phyloP scores from a whole-genome alignment of 2,113 vertebrate species.

The Calypte anna region DNA sequence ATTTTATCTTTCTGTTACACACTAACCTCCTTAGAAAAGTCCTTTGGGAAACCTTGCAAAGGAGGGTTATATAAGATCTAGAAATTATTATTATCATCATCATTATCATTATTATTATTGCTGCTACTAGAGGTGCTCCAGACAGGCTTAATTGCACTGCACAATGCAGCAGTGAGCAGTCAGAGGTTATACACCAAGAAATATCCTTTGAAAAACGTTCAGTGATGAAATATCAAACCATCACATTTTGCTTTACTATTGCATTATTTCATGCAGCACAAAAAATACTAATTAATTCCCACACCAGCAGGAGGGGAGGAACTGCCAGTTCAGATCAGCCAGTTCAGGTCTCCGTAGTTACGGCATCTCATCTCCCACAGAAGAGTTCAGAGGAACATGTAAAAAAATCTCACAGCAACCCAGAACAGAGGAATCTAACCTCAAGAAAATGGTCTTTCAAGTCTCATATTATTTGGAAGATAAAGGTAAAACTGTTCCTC shows the following conservation, averaged over 20 bases:
- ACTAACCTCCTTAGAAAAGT: not conserved
- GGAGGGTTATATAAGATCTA: not conserved
- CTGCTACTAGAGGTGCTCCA: not conserved
- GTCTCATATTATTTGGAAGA: not conserved
- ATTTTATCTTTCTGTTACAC: not conserved
- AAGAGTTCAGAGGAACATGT: not conserved
- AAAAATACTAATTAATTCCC: slow-evolving; percentile 17
- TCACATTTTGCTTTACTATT: not conserved
- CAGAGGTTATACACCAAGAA: not conserved
- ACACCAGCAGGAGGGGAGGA: slow-evolving; percentile 12
- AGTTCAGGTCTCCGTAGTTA: slow-evolving; percentile 21
- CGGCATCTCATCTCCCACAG: not conserved
- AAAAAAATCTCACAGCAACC: not conserved
- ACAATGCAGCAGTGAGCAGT: not conserved
- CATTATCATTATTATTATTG: not conserved
- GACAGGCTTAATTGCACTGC: not conserved
- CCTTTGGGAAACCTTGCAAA: not conserved
- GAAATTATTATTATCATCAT: not conserved
- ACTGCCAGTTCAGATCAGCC: not conserved
- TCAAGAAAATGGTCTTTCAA: not conserved
- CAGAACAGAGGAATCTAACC: not conserved
- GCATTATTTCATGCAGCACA: rapidly evolving
- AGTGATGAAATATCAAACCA: not conserved
- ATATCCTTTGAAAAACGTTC: not conserved
- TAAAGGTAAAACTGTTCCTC: not conserved